Base-by-base conservation (phyloP, 1,140 invertebrate genomes). In the Nebria ingens region DNA sequence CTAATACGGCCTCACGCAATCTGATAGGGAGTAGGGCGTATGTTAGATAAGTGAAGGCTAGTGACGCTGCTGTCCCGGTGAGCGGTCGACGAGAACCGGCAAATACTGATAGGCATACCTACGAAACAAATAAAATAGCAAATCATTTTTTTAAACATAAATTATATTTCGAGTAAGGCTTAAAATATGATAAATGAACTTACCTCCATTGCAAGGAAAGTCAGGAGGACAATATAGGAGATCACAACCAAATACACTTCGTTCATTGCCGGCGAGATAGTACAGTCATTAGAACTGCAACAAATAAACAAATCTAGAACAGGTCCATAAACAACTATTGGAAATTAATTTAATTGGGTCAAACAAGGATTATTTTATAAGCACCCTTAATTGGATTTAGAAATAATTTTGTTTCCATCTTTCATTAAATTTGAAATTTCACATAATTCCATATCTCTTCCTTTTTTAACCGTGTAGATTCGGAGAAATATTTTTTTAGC, bases 1-100 rank as follows among this genome's bases (percentile, higher is more conserved):
- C 83, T 22, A 87, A 69, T 21, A 87, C 77, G 19, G 89, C 86
- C 66, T 92, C 83, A 59, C 87, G 81, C 59, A 93, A 79, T 51
- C 86, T 77, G 34, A 94, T 79, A 1, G 91, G 91, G 55, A 96
- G 78, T 59, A 93, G 79, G 0, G 89, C 87, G 66, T 93, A 94
- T 21, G 86, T 86, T 71, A 93, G 78, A 73, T 93, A 96, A 45
- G 90, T 86, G 73, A 89, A 91, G 55, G 93, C 79, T 12, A 88
- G 76, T 4, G 82, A 80, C 2, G 78, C 74, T 71, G 84, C 85
- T 0, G 83, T 77, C 0, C 83, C 83, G 2, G 84, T 77, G 19
- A 70, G 55, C 11, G 68, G 66, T 19, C 68, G 57, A 38, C 64
- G 56, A 21, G 21, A 11, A 19, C 66, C 66, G 42, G 60, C 65